Evolutionary conservation across 2,888 invertebrate genomes (phyloP).

Genomic region (Nasonovia ribisnigri): DNA sequence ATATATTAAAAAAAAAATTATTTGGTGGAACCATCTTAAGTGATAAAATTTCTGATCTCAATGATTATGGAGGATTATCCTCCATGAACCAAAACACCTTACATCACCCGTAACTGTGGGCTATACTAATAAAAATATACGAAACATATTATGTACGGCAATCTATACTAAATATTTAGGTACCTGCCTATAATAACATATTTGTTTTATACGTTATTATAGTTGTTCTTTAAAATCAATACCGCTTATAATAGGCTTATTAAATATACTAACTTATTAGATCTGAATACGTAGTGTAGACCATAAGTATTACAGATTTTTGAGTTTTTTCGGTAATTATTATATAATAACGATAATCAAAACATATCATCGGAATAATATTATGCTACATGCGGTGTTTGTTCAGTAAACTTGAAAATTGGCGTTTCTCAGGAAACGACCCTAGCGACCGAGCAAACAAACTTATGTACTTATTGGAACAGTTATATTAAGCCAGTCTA

Average conservation of each 20-base stretch:
- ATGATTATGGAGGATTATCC: not conserved
- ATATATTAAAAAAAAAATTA: not conserved
- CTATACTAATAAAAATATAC: not conserved
- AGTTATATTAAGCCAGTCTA: constrained; percentile 6
- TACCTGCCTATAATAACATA: too few relatives aligned
- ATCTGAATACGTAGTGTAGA: not conserved
- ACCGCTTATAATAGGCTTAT: too few relatives aligned
- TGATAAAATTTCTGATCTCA: not conserved
- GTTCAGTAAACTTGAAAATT: constrained; percentile 48
- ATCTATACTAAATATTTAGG: not conserved
- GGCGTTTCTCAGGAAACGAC: constrained; percentile 57
- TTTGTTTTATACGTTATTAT: too few relatives aligned
- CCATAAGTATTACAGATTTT: not conserved
- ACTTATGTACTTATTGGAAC: not conserved
- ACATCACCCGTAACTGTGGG: not conserved
- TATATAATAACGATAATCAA: not conserved
- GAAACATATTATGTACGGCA: not conserved
- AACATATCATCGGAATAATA: not conserved
- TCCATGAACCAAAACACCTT: not conserved
- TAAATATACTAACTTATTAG: not conserved
- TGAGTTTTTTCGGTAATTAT: not conserved
- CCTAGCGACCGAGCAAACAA: constrained; percentile 41
- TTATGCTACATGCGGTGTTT: constrained; percentile 14
- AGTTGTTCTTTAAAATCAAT: not conserved
- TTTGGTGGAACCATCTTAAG: not conserved